phyloP scores from a whole-genome alignment of 1,140 invertebrate species.

The Psix sp. region DNA sequence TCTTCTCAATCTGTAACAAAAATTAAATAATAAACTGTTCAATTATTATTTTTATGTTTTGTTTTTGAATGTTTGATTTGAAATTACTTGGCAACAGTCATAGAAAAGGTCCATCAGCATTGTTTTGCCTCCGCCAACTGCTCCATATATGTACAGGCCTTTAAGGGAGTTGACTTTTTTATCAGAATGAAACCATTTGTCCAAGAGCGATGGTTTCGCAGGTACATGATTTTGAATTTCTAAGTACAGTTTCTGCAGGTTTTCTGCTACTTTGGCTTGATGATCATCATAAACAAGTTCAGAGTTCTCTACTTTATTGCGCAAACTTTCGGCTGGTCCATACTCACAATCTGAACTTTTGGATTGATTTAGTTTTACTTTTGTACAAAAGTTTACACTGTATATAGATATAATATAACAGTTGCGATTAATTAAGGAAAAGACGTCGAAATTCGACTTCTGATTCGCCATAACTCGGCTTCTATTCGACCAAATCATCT shows the following conservation, averaged over 20 bases:
- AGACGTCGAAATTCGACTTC: too few relatives aligned
- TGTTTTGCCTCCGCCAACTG: conserved; percentile 96
- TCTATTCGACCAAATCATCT: too few relatives aligned
- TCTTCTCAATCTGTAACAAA: conserved; percentile 78
- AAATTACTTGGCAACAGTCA: conserved; percentile 82
- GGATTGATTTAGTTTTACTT: conserved; percentile 2
- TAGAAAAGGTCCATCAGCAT: conserved; percentile 99
- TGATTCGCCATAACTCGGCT: too few relatives aligned
- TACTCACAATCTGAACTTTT: conserved; percentile 39
- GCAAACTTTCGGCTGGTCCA: conserved; percentile 77
- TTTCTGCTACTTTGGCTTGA: conserved; percentile 83
- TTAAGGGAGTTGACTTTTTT: conserved; percentile 79
- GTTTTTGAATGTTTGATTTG: background rate
- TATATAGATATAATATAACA: conserved; percentile 39
- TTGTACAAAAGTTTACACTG: conserved; percentile 41
- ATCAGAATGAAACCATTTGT: conserved; percentile 72
- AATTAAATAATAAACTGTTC: conserved; percentile 1
- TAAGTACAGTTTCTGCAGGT: conserved; percentile 84
- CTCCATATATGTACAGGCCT: conserved; percentile 90
- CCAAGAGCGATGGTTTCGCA: conserved; percentile 69
- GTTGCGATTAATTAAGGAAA: conserved; percentile 48
- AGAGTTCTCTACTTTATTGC: conserved; percentile 80
- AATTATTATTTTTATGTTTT: background rate
- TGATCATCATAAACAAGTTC: conserved; percentile 82
- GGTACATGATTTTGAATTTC: conserved; percentile 81